Conservation (phyloP, 2,797 vertebrate species). For the Hephaestus fuliginosus region DNA sequence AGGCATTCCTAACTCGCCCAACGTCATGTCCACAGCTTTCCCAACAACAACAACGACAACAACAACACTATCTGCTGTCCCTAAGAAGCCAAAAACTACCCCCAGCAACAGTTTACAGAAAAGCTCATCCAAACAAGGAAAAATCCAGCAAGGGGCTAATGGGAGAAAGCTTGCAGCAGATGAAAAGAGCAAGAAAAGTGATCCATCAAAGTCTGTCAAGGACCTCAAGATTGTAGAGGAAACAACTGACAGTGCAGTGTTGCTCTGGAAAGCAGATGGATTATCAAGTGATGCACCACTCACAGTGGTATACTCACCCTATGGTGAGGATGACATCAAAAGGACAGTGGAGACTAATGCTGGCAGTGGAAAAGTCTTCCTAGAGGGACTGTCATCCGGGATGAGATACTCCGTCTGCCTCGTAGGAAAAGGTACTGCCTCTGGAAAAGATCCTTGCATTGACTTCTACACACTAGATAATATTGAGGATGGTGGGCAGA, state of each 20-base stretch:
- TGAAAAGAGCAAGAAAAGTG: constrained; percentile 78
- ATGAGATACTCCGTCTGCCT: constrained; percentile 94
- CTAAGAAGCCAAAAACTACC: constrained; percentile 45
- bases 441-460: constrained; percentile 91
- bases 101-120: constrained; percentile 57
- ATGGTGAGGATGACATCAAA: constrained; percentile 89
- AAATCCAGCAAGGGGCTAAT: constrained; percentile 60
- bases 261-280: constrained; percentile 89
- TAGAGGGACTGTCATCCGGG: constrained; percentile 89
- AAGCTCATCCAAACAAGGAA: constrained; percentile 60
- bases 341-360: constrained; percentile 87
- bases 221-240: constrained; percentile 89
- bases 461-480: constrained; percentile 89
- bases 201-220: constrained; percentile 76
- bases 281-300: constrained; percentile 80
- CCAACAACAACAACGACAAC: not conserved
- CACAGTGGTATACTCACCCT: constrained; percentile 92
- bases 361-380: constrained; percentile 89
- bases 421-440: constrained; percentile 85
- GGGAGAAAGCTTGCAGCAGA: constrained; percentile 78
- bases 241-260: constrained; percentile 89
- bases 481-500: constrained; percentile 71
- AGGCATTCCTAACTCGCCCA: constrained; percentile 21
- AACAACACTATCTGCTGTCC: constrained; percentile 25
- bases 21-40: constrained; percentile 19